Percentiles rank a stretch among this genome's conserved stretches.
phyloP scores from a whole-genome alignment of 2,113 vertebrate species.

The Panurus biarmicus region DNA sequence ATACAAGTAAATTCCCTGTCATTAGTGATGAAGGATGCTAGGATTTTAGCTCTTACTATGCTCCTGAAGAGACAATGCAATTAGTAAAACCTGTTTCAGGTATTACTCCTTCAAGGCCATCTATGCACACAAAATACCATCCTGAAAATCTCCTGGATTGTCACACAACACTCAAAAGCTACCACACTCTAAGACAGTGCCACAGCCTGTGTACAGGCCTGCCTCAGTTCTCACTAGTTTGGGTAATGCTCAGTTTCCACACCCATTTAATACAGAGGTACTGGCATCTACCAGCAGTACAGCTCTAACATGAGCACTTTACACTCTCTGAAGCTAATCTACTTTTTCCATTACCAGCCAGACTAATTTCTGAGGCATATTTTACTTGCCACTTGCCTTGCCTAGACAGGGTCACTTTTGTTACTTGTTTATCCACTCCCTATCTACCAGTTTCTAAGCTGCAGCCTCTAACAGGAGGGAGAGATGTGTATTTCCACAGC shows the following conservation, averaged over 20 bases:
- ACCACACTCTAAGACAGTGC: accelerated
- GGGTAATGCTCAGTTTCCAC: neutral
- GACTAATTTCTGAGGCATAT: neutral
- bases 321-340: neutral
- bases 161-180: accelerated
- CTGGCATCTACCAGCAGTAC: neutral
- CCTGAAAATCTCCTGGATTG: neutral
- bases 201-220: neutral
- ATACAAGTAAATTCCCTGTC: neutral
- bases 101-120: neutral
- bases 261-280: neutral
- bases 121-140: neutral
- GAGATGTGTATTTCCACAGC: accelerated
- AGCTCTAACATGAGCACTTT: neutral
- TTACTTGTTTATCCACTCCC: neutral
- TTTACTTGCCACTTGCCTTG: neutral
- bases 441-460: neutral
- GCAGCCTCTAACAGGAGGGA: neutral
- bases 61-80: neutral
- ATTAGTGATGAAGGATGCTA: neutral
- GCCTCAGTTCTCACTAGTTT: neutral
- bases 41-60: neutral
- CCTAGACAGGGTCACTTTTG: neutral
- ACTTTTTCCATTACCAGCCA: neutral
- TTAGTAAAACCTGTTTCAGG: neutral